Base-by-base conservation (phyloP, 2,113 vertebrate species). In the Dermatemys mawii region DNA sequence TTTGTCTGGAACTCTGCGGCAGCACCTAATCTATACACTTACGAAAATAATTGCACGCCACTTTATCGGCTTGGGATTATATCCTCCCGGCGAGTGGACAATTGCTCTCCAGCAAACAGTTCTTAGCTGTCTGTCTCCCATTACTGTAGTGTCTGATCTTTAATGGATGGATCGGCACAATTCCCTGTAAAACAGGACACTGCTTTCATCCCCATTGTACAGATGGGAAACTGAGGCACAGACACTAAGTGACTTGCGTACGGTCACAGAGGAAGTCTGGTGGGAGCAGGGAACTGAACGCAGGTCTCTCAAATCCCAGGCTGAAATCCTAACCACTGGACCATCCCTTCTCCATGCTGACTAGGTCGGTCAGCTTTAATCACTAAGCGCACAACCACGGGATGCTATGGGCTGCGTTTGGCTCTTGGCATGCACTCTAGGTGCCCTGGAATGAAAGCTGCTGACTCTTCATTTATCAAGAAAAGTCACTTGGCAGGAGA, bases 401-500 rank as follows among this genome's bases (percentile, higher is more conserved):
- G 0, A 0, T 87, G 89, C 87, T 84, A 4, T 1, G 22, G 11
- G 88, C 81, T 84, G 0, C 0, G 0, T 55, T 55, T 81, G 84
- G 60, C 76, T 91, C 29, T 57, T 63, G 79, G 29, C 35, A 8
- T 26, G 1, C 53, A 73, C 70, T 84, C 82, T 0, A 2, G 51
- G 78, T 92, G 48, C 27, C 79, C 60, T 84, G 89, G 78, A 87
- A 51, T 60, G 80, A 60, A 78, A 82, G 11, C 51, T 82, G 50
- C 63, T 46, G 29, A 3, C n/a, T 38, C 63, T 63, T 87, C 41
- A 6, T 46, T 1, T 3, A 51, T 44, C 87, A 8, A 1, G 32
- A 55, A 86, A 87, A 92, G 35, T 75, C 11, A 3, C 54, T 90
- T 5, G 0, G 55, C 67, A 35, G 27, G 79, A 57, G 57, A 48